Percentiles rank a stretch among this genome's conserved stretches.
Evolutionary conservation across 1,140 invertebrate species (phyloP).

Genomic region (Nixonia krombeini): DNA sequence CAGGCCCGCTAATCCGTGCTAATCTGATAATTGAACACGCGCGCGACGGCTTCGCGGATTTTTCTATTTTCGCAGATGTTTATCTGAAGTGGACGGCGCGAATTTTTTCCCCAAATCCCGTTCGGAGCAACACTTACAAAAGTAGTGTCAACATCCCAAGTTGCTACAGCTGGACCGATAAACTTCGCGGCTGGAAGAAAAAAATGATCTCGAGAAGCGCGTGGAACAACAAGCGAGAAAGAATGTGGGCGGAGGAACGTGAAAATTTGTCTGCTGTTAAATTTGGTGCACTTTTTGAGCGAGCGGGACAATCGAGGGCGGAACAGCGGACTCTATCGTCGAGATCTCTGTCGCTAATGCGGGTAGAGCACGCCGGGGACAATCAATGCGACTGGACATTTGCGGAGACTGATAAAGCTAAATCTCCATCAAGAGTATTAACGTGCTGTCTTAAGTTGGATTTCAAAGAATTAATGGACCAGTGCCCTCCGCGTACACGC

Average conservation of each 20-base stretch:
- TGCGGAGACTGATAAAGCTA: conserved; percentile 43
- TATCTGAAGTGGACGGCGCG: conserved; percentile 4
- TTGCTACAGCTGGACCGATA: too few species aligned
- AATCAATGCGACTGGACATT: conserved; percentile 51
- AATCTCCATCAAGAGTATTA: conserved; percentile 50
- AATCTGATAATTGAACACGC: conserved; percentile 34
- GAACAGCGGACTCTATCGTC: conserved; percentile 48
- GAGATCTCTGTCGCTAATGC: conserved; percentile 47
- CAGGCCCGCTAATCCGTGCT: conserved; percentile 17
- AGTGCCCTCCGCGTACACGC: too few species aligned
- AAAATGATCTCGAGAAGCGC: too few species aligned
- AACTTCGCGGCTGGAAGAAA: too few species aligned
- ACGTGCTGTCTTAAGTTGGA: conserved; percentile 36
- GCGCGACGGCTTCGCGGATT: background rate
- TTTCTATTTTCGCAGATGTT: conserved; percentile 17
- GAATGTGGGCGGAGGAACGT: too few species aligned
- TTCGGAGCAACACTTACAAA: background rate
- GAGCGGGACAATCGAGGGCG: conserved; percentile 14
- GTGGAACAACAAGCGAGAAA: too few species aligned
- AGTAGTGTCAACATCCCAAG: conserved; percentile 5
- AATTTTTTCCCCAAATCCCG: background rate
- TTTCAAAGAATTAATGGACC: conserved; percentile 47
- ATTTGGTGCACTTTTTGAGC: too few species aligned
- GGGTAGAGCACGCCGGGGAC: conserved; percentile 44
- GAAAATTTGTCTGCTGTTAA: too few species aligned